These are phyloP conservation scores for Indri indri DNA, from an alignment of 2,113 vertebrate genomes.

Conservation along the genomic window DNA sequence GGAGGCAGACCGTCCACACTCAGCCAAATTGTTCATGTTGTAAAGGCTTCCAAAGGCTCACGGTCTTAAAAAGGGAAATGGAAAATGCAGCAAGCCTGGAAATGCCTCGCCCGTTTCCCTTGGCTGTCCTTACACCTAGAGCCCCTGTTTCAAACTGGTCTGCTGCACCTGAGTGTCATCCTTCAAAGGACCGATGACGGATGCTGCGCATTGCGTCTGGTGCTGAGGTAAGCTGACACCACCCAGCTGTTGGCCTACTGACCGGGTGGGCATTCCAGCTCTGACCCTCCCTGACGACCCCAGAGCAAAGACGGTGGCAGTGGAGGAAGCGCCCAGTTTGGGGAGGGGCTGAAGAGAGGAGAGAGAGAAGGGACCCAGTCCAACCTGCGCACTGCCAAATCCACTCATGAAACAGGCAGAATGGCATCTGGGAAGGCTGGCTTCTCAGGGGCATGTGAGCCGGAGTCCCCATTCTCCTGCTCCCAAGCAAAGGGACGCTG, in stretches of 20 bases:
- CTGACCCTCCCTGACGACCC: conserved; percentile 73
- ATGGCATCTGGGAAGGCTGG: neutral
- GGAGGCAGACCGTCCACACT: neutral
- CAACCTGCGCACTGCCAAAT: conserved; percentile 47
- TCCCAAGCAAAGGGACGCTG: conserved; percentile 14
- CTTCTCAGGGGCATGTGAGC: neutral
- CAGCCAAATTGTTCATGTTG: neutral
- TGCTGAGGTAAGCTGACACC: conserved; percentile 65
- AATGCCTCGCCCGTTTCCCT: conserved; percentile 1
- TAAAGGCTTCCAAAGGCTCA: neutral
- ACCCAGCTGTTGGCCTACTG: conserved; percentile 79
- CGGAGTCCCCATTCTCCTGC: neutral
- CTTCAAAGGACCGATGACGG: conserved; percentile 76
- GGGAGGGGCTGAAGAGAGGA: neutral
- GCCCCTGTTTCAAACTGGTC: conserved; percentile 65
- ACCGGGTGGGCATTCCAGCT: conserved; percentile 80
- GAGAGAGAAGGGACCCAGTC: neutral
- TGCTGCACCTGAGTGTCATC: conserved; percentile 83
- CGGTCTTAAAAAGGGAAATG: neutral
- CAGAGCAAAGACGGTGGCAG: conserved; percentile 69
- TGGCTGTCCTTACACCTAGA: conserved; percentile 31
- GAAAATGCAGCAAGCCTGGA: neutral
- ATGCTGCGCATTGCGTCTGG: neutral
- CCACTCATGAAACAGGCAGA: conserved; percentile 57
- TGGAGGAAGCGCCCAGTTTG: conserved; percentile 56